Evolutionary conservation across 2,888 invertebrate genomes (phyloP).

Genomic region (Onchidella celtica): DNA sequence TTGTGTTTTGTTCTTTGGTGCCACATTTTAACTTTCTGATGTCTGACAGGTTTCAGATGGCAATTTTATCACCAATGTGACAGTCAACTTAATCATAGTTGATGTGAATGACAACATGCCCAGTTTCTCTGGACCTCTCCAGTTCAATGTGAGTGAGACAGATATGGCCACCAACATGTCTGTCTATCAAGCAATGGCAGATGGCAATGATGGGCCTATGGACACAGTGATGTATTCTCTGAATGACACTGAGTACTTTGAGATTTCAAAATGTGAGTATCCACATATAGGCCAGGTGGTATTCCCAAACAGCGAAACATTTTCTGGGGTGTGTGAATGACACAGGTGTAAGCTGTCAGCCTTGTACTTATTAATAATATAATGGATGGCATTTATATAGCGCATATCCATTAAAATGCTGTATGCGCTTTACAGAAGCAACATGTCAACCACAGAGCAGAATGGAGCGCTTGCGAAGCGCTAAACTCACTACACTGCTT

Average conservation of each 20-base stretch:
- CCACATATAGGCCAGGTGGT: background rate
- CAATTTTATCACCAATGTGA: constrained; percentile 62
- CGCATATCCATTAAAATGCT: background rate
- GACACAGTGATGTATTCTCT: constrained; percentile 61
- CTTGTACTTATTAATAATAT: background rate
- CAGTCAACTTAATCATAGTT: constrained; percentile 58
- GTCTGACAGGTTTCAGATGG: no score
- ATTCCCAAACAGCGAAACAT: background rate
- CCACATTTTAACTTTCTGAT: no score
- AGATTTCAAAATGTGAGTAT: constrained; percentile 45
- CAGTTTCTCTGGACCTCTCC: constrained; percentile 54
- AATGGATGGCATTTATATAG: background rate
- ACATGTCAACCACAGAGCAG: no score
- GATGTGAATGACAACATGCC: constrained; percentile 72
- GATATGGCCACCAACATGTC: constrained; percentile 54
- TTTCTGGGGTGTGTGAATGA: no score
- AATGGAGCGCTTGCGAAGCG: no score
- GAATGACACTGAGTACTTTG: constrained; percentile 49
- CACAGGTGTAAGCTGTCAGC: no score
- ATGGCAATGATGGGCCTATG: constrained; percentile 57
- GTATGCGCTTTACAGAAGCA: no score
- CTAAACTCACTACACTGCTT: no score
- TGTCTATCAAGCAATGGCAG: constrained; percentile 59
- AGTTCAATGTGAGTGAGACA: constrained; percentile 54
- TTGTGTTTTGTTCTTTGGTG: no score